Conservation (phyloP, 2,797 vertebrate genomes). For the Malurus leucopterus region DNA sequence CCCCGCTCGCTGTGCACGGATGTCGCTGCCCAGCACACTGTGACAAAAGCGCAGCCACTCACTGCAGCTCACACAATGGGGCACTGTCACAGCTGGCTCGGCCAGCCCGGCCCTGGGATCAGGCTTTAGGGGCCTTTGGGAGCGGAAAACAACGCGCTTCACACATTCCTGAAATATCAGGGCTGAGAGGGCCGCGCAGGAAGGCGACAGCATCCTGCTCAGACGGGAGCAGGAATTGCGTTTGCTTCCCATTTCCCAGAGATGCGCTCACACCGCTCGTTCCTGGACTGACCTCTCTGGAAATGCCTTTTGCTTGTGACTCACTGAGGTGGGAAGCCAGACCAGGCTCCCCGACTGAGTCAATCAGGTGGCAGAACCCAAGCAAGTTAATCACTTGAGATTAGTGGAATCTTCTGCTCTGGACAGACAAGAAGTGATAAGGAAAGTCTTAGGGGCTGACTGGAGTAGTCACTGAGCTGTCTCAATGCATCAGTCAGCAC, state of each 20-base stretch:
- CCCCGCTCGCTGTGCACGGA: neutral
- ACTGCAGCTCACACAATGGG: neutral
- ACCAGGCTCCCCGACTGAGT: neutral
- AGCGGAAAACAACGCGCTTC: neutral
- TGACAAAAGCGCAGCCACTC: neutral
- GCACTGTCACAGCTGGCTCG: neutral
- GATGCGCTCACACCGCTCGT: neutral
- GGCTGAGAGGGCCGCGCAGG: neutral
- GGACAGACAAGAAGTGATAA: neutral
- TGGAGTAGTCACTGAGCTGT: neutral
- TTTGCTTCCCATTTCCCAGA: neutral
- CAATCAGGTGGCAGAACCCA: neutral
- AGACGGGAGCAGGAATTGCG: neutral
- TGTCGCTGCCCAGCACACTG: neutral
- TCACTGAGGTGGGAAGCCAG: neutral
- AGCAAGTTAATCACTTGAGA: neutral
- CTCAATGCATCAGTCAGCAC: neutral
- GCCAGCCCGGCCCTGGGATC: neutral
- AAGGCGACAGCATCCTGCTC: constrained; percentile 7
- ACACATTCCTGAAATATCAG: neutral
- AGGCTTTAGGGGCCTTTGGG: neutral
- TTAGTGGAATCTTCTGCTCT: neutral
- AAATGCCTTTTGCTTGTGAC: neutral
- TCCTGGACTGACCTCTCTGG: neutral
- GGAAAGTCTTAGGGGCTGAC: neutral